Percentiles rank a stretch among this genome's conserved stretches.
These are phyloP conservation scores for Lypha dubia DNA, from an alignment of 2,888 invertebrate species.

Conservation along the genomic window DNA sequence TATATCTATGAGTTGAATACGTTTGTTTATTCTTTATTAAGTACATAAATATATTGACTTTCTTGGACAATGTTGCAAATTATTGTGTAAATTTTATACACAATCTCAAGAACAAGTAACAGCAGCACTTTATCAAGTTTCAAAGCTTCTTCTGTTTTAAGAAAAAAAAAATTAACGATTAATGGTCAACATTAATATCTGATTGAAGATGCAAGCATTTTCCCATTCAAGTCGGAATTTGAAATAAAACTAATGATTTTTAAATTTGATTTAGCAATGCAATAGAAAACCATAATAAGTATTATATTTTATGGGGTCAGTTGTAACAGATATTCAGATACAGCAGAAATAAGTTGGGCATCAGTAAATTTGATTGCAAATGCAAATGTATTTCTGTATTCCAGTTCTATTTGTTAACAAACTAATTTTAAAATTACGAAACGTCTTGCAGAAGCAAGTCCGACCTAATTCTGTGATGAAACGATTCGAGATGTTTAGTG, in stretches of 20 bases:
- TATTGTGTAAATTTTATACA: slow-evolving; percentile 81
- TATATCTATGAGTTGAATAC: not conserved
- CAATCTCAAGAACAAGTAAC: slow-evolving; percentile 64
- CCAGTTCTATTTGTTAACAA: too few relatives aligned
- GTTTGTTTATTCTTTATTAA: slow-evolving; percentile 6
- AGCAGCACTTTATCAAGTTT: slow-evolving; percentile 19
- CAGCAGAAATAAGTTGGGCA: too few relatives aligned
- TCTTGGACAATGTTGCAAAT: slow-evolving; percentile 77
- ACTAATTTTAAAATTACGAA: too few relatives aligned
- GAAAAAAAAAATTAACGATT: not conserved
- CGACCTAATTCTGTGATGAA: too few relatives aligned
- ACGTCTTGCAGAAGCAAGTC: too few relatives aligned
- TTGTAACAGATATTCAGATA: too few relatives aligned
- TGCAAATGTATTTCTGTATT: too few relatives aligned
- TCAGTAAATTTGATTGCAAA: too few relatives aligned
- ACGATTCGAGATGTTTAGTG: too few relatives aligned
- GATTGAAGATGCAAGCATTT: not conserved
- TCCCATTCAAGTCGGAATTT: not conserved
- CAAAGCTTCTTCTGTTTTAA: slow-evolving; percentile 30
- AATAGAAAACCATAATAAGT: too few relatives aligned
- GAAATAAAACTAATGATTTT: not conserved
- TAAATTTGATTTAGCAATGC: not conserved
- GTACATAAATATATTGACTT: slow-evolving; percentile 41
- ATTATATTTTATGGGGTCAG: too few relatives aligned
- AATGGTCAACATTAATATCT: not conserved